Base-by-base conservation (phyloP, 1,140 invertebrate genomes). In the Heliconius hewitsoni region DNA sequence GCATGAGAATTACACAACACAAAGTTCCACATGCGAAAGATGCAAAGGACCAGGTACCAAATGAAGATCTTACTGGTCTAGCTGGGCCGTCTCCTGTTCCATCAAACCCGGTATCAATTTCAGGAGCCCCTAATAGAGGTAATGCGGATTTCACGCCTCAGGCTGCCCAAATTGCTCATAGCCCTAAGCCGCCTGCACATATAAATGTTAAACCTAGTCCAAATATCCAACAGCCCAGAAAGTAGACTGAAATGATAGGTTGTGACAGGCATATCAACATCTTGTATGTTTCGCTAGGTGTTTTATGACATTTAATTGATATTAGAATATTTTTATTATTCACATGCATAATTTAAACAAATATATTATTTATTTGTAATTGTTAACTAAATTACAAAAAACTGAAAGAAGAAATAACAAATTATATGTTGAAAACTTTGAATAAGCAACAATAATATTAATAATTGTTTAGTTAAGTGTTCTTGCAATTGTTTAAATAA, bases 1-100 rank as follows among this genome's bases (percentile, higher is more conserved):
- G 98, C 2, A 98, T 98, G 98, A 95, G 98, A 81, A 98, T 98
- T 87, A 98, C 97, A 8, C 98, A 98, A 85, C 97, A 98, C 87
- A 98, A 98, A 93, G 95, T 95, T 8, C 96, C 96, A 4, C 96
- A 96, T 60, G 88, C 97, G 75, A 95, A 96, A 80, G 95, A 96
- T 39, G 86, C 94, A 4, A 97, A 96, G 87, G 95, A 23, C 23
- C 23, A 96, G 86, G 87, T 93, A 11, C 91, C 95, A 52, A 89
- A 89, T 71, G 92, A 94, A 81, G 93, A 93, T 76, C 79, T 94
- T 72, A 92, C 92, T 4, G 93, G 94, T 18, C 91, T 95, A 0
- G 87, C 92, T 0, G 93, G 94, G 0, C 95, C 95, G 0, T 93
- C 95, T 19, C 94, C 91, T 72, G 95, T 96, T 83, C 96, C 97